Base-by-base conservation (phyloP, 2,113 vertebrate species). In the Sebastes schlegelii region DNA sequence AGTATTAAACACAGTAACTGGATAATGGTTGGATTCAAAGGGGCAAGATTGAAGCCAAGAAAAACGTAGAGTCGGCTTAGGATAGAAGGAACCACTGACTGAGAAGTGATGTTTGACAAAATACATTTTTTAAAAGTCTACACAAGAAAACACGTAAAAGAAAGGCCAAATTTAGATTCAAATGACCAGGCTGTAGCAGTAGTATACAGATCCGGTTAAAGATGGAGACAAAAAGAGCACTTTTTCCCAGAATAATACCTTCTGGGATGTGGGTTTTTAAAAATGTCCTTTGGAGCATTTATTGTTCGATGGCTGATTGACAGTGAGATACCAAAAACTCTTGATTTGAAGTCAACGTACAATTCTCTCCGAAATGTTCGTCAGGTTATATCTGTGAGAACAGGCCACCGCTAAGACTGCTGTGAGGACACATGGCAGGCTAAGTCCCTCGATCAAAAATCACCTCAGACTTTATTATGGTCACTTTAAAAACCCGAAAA, bases 11-110 rank as follows among this genome's bases (percentile, higher is more conserved):
- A 66, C 63, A 71, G 75, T 48, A 82, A 82, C 68, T 52, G 57
- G 66, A 83, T 85, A 66, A 79, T 52, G 51, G 34, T 71, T 72
- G 43, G 8, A 64, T 77, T 80, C 21, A 84, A 76, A 34, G 45
- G 26, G 9, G 13, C 2, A 6, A 72, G 62, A 71, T 51, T 1
- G 10, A 74, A 84, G 85, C 82, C 87, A 89, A 91, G 67, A 73
- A 57, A 91, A 90, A 77, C 3, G 3, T 0, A 11, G 23, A 76
- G 66, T 52, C 17, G 12, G 45, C 51, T 76, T 40, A 46, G 49
- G 70, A 68, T n/a, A 51, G 26, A 76, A 12, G 40, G 21, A 70
- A 71, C n/a, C 77, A 69, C 66, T 8, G 11, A 54, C 34, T 65
- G 51, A 78, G 40, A 60, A 42, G 60, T 71, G 74, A 26, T 43